These are phyloP conservation scores for Littorina saxatilis DNA, from an alignment of 1,140 invertebrate species.

Conservation along the genomic window DNA sequence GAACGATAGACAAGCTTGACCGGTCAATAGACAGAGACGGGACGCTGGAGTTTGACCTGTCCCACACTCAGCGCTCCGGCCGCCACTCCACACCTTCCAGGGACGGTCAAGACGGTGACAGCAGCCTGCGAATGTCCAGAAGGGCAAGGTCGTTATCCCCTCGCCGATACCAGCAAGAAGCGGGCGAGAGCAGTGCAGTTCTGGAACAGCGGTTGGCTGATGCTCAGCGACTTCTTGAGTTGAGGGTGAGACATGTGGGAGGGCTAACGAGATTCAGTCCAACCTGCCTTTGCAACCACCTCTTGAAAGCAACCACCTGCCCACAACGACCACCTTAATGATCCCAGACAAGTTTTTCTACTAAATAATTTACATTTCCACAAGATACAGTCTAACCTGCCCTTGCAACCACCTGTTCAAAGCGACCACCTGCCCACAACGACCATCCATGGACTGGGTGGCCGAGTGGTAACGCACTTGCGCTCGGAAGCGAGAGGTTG, in stretches of 20 bases:
- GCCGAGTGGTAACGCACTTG: too few relatives aligned
- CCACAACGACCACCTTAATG: too few relatives aligned
- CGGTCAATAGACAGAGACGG: conserved; percentile 39
- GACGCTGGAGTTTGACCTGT: conserved; percentile 54
- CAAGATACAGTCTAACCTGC: too few relatives aligned
- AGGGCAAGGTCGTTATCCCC: conserved; percentile 46
- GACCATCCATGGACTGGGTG: too few relatives aligned
- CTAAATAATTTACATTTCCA: too few relatives aligned
- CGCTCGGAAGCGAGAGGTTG: too few relatives aligned
- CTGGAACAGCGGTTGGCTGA: conserved; percentile 50
- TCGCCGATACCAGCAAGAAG: conserved; percentile 27
- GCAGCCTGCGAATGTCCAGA: conserved; percentile 19
- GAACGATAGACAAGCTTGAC: conserved; percentile 50
- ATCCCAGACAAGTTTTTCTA: too few relatives aligned
- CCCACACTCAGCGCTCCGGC: conserved; percentile 40
- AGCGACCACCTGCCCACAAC: too few relatives aligned
- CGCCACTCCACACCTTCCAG: conserved; percentile 57
- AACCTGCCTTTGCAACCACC: too few relatives aligned
- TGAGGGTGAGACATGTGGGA: conserved; percentile 53
- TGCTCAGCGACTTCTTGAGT: conserved; percentile 51
- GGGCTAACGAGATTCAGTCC: too few relatives aligned
- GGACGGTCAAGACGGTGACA: conserved; percentile 22
- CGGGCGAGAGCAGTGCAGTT: background rate
- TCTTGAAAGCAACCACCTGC: too few relatives aligned
- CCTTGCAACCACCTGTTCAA: too few relatives aligned